Conservation (phyloP, 2,113 vertebrate genomes). For the Phylloscopus trochiloides region DNA sequence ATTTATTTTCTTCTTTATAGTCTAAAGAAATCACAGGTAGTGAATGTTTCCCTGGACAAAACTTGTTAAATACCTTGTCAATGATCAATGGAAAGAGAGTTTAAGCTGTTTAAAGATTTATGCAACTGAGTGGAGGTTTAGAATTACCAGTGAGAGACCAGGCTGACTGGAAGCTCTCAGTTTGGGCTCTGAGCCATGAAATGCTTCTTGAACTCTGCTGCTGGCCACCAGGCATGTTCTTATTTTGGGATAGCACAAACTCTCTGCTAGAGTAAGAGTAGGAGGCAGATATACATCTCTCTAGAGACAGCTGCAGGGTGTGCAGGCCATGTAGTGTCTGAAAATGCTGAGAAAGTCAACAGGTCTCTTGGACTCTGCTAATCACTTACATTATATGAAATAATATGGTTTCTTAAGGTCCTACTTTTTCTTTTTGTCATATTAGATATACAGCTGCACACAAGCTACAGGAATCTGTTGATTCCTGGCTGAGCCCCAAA, state of each 20-base stretch:
- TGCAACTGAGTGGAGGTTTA: not conserved
- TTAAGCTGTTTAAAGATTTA: constrained; percentile 17
- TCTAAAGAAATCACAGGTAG: not conserved
- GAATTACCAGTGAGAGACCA: not conserved
- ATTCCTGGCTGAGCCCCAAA: not conserved
- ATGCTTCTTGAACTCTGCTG: not conserved
- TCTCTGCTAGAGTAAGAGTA: not conserved
- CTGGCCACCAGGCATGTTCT: not conserved
- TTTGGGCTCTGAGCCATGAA: not conserved
- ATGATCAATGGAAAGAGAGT: not conserved
- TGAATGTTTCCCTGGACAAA: not conserved
- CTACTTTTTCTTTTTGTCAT: not conserved
- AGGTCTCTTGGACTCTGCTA: not conserved
- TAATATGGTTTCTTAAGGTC: not conserved
- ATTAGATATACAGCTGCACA: not conserved
- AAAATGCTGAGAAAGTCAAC: not conserved
- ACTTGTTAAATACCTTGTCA: not conserved
- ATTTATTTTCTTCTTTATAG: not conserved
- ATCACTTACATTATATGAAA: not conserved
- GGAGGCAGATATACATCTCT: not conserved
- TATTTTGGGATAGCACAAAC: not conserved
- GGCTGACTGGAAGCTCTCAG: not conserved
- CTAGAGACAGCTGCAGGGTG: not conserved
- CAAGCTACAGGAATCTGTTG: not conserved
- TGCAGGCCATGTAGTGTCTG: not conserved